Percentiles rank a stretch among this genome's conserved stretches.
Evolutionary conservation across 2,888 invertebrate genomes (phyloP).

Genomic region (Drosophila koepferae): DNA sequence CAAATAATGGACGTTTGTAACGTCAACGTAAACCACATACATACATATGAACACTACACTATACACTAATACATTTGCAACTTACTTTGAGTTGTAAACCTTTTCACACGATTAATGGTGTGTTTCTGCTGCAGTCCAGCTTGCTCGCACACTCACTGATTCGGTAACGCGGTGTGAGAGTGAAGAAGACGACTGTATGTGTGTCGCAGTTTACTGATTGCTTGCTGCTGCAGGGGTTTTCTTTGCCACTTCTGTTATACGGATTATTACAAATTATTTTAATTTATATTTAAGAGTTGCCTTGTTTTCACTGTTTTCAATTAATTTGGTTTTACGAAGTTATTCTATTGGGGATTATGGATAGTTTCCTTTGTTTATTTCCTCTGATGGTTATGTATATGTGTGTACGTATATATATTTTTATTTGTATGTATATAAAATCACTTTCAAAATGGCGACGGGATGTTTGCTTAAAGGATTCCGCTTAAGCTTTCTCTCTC

Average conservation of each 20-base stretch:
- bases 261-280: conserved; percentile 59
- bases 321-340: conserved; percentile 36
- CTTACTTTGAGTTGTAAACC: conserved; percentile 83
- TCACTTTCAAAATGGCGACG: conserved; percentile 80
- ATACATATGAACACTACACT: conserved; percentile 1
- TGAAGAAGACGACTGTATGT: conserved; percentile 61
- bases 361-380: conserved; percentile 46
- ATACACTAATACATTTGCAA: conserved; percentile 57
- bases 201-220: conserved; percentile 73
- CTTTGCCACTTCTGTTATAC: conserved; percentile 66
- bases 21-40: conserved; percentile 38
- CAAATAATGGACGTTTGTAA: conserved; percentile 14
- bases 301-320: conserved; percentile 58
- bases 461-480: conserved; percentile 74
- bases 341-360: conserved; percentile 38
- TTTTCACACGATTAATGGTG: conserved; percentile 62
- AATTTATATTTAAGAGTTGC: conserved; percentile 63
- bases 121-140: conserved; percentile 46
- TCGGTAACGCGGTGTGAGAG: conserved; percentile 50
- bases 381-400: conserved; percentile 44
- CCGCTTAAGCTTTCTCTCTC: conserved; percentile 78
- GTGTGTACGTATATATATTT: conserved; percentile 57
- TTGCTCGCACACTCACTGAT: conserved; percentile 49
- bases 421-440: conserved; percentile 70
- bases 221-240: conserved; percentile 68